These are phyloP conservation scores for Barnardius zonarius DNA, from an alignment of 2,113 vertebrate species.

Conservation along the genomic window DNA sequence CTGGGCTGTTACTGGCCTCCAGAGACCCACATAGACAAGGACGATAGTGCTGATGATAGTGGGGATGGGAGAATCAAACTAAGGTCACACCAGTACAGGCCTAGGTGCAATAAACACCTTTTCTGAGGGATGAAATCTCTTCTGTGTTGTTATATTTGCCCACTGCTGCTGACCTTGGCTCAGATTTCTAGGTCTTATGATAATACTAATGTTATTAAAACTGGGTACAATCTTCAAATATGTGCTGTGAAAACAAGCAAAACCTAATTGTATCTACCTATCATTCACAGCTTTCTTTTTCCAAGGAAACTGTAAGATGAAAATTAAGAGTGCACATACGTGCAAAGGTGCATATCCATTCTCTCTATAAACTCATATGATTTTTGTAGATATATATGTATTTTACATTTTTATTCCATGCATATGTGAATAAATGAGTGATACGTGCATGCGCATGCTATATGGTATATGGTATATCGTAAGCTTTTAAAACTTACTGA, in stretches of 20 bases:
- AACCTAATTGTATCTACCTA: not conserved
- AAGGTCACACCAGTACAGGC: not conserved
- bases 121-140: not conserved
- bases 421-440: not conserved
- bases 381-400: not conserved
- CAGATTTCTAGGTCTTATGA: not conserved
- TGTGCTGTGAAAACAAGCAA: not conserved
- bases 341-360: not conserved
- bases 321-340: not conserved
- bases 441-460: not conserved
- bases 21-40: not conserved
- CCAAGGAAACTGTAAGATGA: not conserved
- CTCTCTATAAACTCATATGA: not conserved
- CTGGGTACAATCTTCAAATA: not conserved
- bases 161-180: not conserved
- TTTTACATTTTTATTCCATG: not conserved
- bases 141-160: not conserved
- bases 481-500: constrained; percentile 38
- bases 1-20: not conserved
- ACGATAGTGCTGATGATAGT: not conserved
- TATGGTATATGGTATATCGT: not conserved
- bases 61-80: not conserved
- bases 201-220: not conserved
- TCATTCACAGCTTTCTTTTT: not conserved
- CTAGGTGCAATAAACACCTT: not conserved